phyloP scores from a whole-genome alignment of 2,797 vertebrate species.

The Margarornis squamiger region DNA sequence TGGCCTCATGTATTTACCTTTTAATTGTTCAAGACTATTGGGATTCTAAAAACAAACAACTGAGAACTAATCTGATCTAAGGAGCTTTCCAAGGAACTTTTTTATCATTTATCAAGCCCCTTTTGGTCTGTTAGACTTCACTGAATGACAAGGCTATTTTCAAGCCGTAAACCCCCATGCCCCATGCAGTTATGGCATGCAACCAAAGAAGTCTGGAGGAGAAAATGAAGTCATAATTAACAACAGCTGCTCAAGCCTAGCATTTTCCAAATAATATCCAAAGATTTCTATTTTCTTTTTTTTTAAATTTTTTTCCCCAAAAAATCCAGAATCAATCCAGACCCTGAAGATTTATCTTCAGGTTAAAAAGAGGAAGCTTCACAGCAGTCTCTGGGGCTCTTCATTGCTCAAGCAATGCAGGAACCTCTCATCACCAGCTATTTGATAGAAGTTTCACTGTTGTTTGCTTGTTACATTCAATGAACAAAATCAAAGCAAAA shows the following conservation, averaged over 20 bases:
- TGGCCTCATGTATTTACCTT: slow-evolving; percentile 47
- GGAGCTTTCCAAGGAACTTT: slow-evolving; percentile 62
- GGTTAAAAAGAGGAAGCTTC: slow-evolving; percentile 63
- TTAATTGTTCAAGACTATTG: slow-evolving; percentile 37
- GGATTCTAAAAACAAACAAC: slow-evolving; percentile 60
- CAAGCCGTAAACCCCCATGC: slow-evolving; percentile 76
- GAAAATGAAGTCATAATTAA: slow-evolving; percentile 79
- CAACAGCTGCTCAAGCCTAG: slow-evolving; percentile 72
- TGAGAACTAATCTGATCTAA: slow-evolving; percentile 66
- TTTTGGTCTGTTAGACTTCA: slow-evolving; percentile 79
- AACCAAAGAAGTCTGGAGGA: slow-evolving; percentile 73
- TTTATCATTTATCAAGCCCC: slow-evolving; percentile 70
- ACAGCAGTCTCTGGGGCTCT: slow-evolving; percentile 3
- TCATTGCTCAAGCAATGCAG: not conserved
- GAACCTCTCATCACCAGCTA: slow-evolving; percentile 1
- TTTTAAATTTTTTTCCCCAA: not conserved
- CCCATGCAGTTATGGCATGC: slow-evolving; percentile 72
- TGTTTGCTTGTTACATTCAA: slow-evolving; percentile 60
- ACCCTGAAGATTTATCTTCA: slow-evolving; percentile 28
- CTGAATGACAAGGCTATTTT: slow-evolving; percentile 77
- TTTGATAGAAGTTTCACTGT: slow-evolving; percentile 54
- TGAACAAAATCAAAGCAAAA: slow-evolving; percentile 70
- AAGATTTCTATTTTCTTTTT: not conserved
- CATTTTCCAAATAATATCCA: slow-evolving; percentile 52
- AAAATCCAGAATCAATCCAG: not conserved